Evolutionary conservation across 2,888 invertebrate genomes (phyloP).

Genomic region (Achlya flavicornis): DNA sequence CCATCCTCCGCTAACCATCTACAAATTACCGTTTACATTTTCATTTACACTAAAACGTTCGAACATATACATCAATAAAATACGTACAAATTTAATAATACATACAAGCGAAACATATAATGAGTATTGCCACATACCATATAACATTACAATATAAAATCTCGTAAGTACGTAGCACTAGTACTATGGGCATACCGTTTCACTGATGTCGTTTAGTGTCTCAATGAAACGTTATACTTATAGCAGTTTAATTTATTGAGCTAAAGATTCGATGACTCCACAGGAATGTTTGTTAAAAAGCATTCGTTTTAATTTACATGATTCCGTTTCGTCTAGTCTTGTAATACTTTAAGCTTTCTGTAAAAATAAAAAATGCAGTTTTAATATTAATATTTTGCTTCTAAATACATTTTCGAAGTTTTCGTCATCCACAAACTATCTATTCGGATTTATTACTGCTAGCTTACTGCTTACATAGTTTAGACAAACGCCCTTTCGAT

Average conservation of each 20-base stretch:
- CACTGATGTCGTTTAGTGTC: not conserved
- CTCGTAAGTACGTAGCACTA: conserved; percentile 56
- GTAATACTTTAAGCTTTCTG: conserved; percentile 28
- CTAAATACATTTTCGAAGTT: not conserved
- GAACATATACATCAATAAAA: conserved; percentile 19
- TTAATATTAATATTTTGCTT: conserved; percentile 16
- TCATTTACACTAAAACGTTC: conserved; percentile 29
- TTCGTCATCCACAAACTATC: not conserved
- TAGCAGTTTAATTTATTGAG: conserved; percentile 34
- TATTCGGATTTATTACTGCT: not conserved
- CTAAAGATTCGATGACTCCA: conserved; percentile 19
- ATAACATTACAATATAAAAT: conserved; percentile 34
- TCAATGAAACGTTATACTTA: not conserved
- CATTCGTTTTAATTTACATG: conserved; percentile 34
- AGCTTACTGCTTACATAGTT: not conserved
- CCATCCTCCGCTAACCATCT: conserved; percentile 17
- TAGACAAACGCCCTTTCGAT: not conserved
- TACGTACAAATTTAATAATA: conserved; percentile 21
- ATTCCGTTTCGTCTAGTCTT: conserved; percentile 29
- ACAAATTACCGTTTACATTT: conserved; percentile 31
- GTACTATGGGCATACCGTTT: not conserved
- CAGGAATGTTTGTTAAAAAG: conserved; percentile 46
- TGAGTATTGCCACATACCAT: conserved; percentile 39
- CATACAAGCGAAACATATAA: conserved; percentile 31
- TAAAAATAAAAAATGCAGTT: conserved; percentile 30